Evolutionary conservation across 2,113 vertebrate genomes (phyloP), one percentile per base, ranked within the genome.

Genomic region (Epinephelus moara): DNA sequence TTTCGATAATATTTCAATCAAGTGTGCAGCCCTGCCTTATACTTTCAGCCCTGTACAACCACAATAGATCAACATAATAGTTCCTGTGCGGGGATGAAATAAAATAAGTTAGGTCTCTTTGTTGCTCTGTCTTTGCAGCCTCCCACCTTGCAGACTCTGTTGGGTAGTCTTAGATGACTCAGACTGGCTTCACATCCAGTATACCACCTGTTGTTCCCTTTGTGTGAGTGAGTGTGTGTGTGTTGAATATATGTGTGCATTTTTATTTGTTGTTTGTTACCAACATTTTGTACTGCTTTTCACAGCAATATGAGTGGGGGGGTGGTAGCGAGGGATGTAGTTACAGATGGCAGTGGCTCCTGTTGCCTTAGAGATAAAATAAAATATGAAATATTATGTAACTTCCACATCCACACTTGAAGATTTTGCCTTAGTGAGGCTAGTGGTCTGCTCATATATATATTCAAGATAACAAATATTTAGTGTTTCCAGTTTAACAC

Each of bases 121-220:
- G 74, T 27, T 53, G 33, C 64, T 55, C 63, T 75, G 53, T 69
- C 23, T 81, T 61, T 75, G 74, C 52, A 62, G 30, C 33, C 61
- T 73, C 55, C 64, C 42, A 68, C 25, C 61, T 60, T 45, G 49
- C 53, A 66, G 30, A 17, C 13, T 71, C 45, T 70, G 15, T 59
- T 42, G 56, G 23, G 42, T 17, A 42, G 40, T 45, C 27, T 56
- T 52, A 33, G 14, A 64, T 76, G 40, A 73, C 25, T 81, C 72
- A 70, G 40, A 47, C 42, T 69, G 37, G 4, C 12, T 63, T 73
- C 33, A 80, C 61, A 76, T 62, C 25, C 30, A 49, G 0, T 45
- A n/a, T 76, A 66, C 2, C 67, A 85, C 71, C 49, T 70, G 57
- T 70, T 85, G 13, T 66, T 70, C 45, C 30, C 4, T 14, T 25